Evolutionary conservation across 2,888 invertebrate genomes (phyloP).

Genomic region (Colostygia pectinataria): DNA sequence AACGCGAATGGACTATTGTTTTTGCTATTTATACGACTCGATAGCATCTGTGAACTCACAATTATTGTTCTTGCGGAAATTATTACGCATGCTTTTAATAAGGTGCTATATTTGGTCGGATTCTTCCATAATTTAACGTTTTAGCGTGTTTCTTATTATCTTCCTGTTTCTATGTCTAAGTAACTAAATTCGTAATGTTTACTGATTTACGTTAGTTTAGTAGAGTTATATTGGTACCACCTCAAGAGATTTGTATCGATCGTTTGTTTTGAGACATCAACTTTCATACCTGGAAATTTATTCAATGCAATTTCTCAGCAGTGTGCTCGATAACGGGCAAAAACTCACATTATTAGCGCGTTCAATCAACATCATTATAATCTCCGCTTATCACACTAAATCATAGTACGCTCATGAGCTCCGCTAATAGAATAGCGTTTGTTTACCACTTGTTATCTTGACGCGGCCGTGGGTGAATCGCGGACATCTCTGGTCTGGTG

Average conservation of each 20-base stretch:
- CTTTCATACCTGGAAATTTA: slow-evolving; percentile 19
- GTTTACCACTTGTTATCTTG: slow-evolving; percentile 47
- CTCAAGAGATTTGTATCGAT: not conserved
- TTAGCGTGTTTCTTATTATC: slow-evolving; percentile 6
- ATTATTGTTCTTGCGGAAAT: slow-evolving; percentile 17
- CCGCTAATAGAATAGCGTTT: slow-evolving; percentile 45
- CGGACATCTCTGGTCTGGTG: slow-evolving; percentile 34
- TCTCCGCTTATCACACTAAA: slow-evolving; percentile 31
- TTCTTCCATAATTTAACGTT: slow-evolving; percentile 4
- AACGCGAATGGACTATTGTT: slow-evolving; percentile 30
- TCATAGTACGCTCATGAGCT: slow-evolving; percentile 29
- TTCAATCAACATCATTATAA: slow-evolving; percentile 27
- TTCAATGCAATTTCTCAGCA: slow-evolving; percentile 18
- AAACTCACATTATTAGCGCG: slow-evolving; percentile 23
- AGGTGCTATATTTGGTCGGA: slow-evolving; percentile 19
- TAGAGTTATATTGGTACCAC: too few relatives aligned
- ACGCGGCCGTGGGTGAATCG: slow-evolving; percentile 43
- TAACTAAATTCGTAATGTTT: not conserved
- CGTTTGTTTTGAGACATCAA: slow-evolving; percentile 13
- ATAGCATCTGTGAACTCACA: slow-evolving; percentile 21
- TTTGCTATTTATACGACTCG: slow-evolving; percentile 7
- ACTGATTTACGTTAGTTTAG: too few relatives aligned
- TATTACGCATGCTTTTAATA: slow-evolving; percentile 9
- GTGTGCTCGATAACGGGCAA: slow-evolving; percentile 10
- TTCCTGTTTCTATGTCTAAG: slow-evolving; percentile 12